Conservation (phyloP, 2,888 invertebrate species). For the Allygus modestus region DNA sequence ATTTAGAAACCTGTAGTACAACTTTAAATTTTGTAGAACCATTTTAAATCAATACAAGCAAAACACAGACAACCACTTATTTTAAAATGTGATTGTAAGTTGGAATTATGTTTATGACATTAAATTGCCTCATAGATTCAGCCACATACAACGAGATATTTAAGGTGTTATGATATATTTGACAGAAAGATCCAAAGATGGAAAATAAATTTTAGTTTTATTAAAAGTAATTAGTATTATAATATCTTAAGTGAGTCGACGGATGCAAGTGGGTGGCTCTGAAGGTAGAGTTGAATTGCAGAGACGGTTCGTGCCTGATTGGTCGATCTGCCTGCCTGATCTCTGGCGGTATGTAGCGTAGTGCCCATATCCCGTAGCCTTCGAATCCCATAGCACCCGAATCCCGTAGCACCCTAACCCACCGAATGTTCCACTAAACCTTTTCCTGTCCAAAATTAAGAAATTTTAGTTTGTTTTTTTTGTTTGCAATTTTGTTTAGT, state of each 20-base stretch:
- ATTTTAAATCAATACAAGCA: too few species aligned
- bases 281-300: conserved; percentile 19
- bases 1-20: too few species aligned
- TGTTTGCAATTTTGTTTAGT: conserved; percentile 36
- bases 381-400: not conserved
- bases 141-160: too few species aligned
- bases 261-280: conserved; percentile 51
- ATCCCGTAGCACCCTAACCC: not conserved
- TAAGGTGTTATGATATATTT: too few species aligned
- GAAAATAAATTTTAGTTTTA: too few species aligned
- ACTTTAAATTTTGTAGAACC: too few species aligned
- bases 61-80: too few species aligned
- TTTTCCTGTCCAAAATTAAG: not conserved
- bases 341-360: conserved; percentile 41
- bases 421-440: conserved; percentile 5
- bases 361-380: not conserved
- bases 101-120: too few species aligned
- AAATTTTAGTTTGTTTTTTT: conserved; percentile 29
- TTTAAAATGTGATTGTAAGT: too few species aligned
- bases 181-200: too few species aligned
- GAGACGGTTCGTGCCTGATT: conserved; percentile 39
- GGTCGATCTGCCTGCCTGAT: conserved; percentile 19
- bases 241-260: not conserved
- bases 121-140: too few species aligned
- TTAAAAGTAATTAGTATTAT: too few species aligned